Base-by-base conservation (phyloP, 2,797 vertebrate species). In the Amblyraja radiata region DNA sequence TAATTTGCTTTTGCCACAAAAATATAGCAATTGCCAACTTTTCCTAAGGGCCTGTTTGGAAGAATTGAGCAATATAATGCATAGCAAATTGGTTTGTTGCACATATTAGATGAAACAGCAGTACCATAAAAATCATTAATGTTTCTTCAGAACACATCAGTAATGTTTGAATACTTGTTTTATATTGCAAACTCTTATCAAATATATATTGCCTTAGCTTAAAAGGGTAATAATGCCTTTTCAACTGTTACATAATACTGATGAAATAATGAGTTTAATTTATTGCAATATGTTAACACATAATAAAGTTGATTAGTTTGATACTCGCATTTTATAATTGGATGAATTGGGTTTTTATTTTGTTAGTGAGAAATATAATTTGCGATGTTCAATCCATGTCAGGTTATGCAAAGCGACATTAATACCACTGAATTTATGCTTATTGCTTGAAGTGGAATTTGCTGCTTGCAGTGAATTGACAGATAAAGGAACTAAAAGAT, bases 1-100 rank as follows among this genome's bases (percentile, higher is more conserved):
- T 46, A 92, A 92, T 92, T 76, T 92, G 76, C 13, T 76, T n/a
- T 46, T 76, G 36, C 23, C 68, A 28, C 90, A 92, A 73, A 54
- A 76, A 46, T 74, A 39, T 54, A 74, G 71, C 90, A 91, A 91
- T 91, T 76, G 3, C 39, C 25, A n/a, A 74, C 71, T 91, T 76
- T n/a, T 74, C 90, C 71, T 76, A 1, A 46, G 36, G 21, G 68
- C 36, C 21, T 71, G n/a, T 39, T 91, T 21, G 73, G 71, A 58
- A 76, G 39, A 92, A 25, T 92, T 54, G 68, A 18, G 23, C 46
- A 58, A 76, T 76, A 76, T 92, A 76, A 58, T 92, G 71, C 13
- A 58, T 74, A 74, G 23, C 39, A 54, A 91, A 74, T 54, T n/a
- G 23, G 39, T 92, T 92, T 39, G 23, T 92, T 91, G 71, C 39